Conservation (phyloP, 2,797 vertebrate genomes). For the Urophycis tenuis region DNA sequence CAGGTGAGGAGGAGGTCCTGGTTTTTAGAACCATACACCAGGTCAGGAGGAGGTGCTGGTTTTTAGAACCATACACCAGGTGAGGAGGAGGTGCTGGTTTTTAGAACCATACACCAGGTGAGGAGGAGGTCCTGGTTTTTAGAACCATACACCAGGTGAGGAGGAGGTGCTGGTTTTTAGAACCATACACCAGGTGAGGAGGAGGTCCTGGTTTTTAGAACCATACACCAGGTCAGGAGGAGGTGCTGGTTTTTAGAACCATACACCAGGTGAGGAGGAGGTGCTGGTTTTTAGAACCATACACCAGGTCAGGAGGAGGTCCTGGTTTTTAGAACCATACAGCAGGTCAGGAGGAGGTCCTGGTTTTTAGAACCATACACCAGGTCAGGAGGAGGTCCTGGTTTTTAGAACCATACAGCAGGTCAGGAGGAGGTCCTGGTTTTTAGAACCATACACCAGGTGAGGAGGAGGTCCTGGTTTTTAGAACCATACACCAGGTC, state of each 20-base stretch:
- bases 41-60: conserved; percentile 57
- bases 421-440: conserved; percentile 57
- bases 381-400: conserved; percentile 69
- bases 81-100: conserved; percentile 36
- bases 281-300: conserved; percentile 60
- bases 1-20: conserved; percentile 69
- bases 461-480: conserved; percentile 36
- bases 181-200: conserved; percentile 89
- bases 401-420: conserved; percentile 86
- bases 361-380: conserved; percentile 76
- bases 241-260: conserved; percentile 7
- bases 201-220: background rate
- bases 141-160: conserved; percentile 93
- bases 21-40: conserved; percentile 86
- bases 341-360: conserved; percentile 74
- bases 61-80: conserved; percentile 93
- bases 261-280: conserved; percentile 83
- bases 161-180: background rate
- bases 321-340: conserved; percentile 69
- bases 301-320: conserved; percentile 78
- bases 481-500: conserved; percentile 97
- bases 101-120: conserved; percentile 97
- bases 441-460: conserved; percentile 93
- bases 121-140: background rate
- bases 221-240: conserved; percentile 85